Base-by-base conservation (phyloP, 2,888 invertebrate species). In the Lithophane leautieri region DNA sequence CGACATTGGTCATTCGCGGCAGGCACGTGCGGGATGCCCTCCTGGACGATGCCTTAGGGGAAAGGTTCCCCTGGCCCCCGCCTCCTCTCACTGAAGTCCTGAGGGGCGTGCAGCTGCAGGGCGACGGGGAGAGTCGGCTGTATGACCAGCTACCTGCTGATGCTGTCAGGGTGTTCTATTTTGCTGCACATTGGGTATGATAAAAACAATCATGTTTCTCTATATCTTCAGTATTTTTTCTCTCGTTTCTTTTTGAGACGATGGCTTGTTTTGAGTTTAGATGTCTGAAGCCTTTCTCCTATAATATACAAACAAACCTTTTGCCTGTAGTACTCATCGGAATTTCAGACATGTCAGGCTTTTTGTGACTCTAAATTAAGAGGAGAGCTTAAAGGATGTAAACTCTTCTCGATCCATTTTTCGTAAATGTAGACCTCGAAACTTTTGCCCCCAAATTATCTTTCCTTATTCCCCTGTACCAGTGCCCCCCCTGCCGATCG, bases 161-260 rank as follows among this genome's bases (percentile, higher is more conserved):
- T 85, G 93, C 94, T 1, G 97, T 98, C 72, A 97, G 97, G 89
- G 98, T 98, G 60, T 97, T 98, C 89, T 98, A 98, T 92, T 99
- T 99, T 93, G 98, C 98, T 76, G 99, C 99, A 34, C 98, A 98
- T 93, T 99, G 99, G 99, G 98, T 98, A 94, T 96, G 97, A 54
- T 12, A 54, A 1, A 54, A n/a, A 12, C 12, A n/a, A n/a, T 54
- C 11, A 4, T n/a, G n/a, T 12, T 54, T 54, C n/a, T n/a, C 11
- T n/a, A 4, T 0, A 54, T 54, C 54, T 54, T 54, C n/a, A 54
- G n/a, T 12, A 6, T 1, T 22, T 52, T 9, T 52, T 6, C 12
- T 14, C n/a, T 6, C 12, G 25, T 12, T 54, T 54, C 6, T 12
- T 54, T 54, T n/a, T 54, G 12, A n/a, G 11, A n/a, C 54, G 11